phyloP scores from a whole-genome alignment of 2,888 invertebrate species.

The Hirtodrosophila alboralis region DNA sequence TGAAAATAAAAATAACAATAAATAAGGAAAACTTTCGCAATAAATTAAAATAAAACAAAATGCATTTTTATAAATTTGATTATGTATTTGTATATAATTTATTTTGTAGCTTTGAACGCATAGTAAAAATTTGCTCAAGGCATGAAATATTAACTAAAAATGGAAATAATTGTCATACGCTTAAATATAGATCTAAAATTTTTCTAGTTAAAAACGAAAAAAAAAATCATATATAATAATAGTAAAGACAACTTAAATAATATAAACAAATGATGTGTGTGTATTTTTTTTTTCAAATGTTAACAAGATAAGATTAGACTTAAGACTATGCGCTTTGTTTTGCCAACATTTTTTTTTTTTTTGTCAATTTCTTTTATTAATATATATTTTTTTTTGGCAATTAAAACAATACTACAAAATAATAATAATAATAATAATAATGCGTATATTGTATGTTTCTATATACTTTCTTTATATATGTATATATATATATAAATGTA shows the following conservation, averaged over 20 bases:
- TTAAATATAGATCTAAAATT: constrained; percentile 43
- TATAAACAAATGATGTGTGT: constrained; percentile 23
- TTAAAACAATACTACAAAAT: constrained; percentile 52
- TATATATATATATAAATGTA: constrained; percentile 31
- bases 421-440: constrained; percentile 34
- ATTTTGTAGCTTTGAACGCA: constrained; percentile 45
- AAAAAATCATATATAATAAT: constrained; percentile 5
- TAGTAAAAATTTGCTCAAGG: constrained; percentile 33
- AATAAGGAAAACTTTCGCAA: too few relatives aligned
- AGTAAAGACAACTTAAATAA: constrained; percentile 12
- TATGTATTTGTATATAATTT: constrained; percentile 40
- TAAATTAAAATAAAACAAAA: too few relatives aligned
- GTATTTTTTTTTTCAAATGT: constrained; percentile 24
- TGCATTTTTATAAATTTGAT: constrained; percentile 2
- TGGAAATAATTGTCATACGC: constrained; percentile 47
- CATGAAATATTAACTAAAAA: constrained; percentile 51
- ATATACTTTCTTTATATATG: constrained; percentile 1
- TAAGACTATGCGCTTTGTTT: constrained; percentile 20
- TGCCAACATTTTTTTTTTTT: constrained; percentile 6
- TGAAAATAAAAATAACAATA: too few relatives aligned
- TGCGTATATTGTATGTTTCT: constrained; percentile 20
- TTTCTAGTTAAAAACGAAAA: constrained; percentile 49
- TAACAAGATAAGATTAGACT: constrained; percentile 20
- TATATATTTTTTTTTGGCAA: constrained; percentile 36
- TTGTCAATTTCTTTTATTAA: not conserved